These are phyloP conservation scores for Drosophila antonietae DNA, from an alignment of 2,888 invertebrate genomes.

Conservation along the genomic window DNA sequence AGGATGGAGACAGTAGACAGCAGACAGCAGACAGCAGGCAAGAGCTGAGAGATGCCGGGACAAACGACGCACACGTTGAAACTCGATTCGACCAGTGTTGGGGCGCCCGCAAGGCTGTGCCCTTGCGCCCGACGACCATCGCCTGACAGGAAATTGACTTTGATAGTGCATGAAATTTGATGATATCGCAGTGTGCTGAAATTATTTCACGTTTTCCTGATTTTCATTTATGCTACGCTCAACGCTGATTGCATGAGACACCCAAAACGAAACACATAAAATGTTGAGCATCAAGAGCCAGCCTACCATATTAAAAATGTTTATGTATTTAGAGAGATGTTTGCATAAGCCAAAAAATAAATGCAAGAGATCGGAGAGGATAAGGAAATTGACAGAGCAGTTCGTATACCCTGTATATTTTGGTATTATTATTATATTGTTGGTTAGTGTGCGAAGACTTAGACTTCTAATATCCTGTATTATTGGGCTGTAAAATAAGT, in stretches of 20 bases:
- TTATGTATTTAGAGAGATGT: too few relatives aligned
- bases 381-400: too few relatives aligned
- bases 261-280: not conserved
- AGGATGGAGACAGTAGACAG: not conserved
- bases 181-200: slow-evolving; percentile 61
- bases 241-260: not conserved
- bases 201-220: slow-evolving; percentile 57
- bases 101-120: slow-evolving; percentile 8
- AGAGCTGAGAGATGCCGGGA: not conserved
- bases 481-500: not conserved
- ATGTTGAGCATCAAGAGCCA: not conserved
- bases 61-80: not conserved
- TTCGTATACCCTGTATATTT: not conserved
- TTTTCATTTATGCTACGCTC: slow-evolving; percentile 34
- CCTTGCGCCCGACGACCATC: not conserved
- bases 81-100: slow-evolving; percentile 25
- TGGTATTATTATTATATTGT: not conserved
- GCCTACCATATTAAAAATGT: slow-evolving; percentile 1
- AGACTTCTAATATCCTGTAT: not conserved
- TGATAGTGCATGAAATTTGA: slow-evolving; percentile 80
- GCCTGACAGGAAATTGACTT: slow-evolving; percentile 72
- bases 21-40: not conserved
- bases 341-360: not conserved
- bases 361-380: too few relatives aligned
- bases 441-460: not conserved